A percentile compares a stretch with the other conserved stretches of the same genome.
phyloP scores from a whole-genome alignment of 2,797 vertebrate genomes.

The Megalops cyprinoides region DNA sequence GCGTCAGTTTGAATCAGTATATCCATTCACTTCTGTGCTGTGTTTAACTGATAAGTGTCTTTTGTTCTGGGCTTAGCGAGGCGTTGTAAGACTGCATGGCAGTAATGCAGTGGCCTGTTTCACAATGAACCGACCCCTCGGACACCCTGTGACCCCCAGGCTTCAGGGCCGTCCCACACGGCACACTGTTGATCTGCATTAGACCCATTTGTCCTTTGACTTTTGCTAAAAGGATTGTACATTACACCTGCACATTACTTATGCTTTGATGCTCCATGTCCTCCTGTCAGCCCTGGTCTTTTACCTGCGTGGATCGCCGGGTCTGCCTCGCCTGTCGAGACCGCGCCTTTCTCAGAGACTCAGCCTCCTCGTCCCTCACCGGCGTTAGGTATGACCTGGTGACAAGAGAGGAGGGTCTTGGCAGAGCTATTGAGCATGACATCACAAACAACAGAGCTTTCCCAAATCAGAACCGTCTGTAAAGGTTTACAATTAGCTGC shows the following conservation, averaged over 20 bases:
- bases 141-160: no score
- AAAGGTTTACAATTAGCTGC: not conserved
- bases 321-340: constrained; percentile 92
- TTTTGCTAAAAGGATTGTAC: not conserved
- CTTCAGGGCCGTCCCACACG: no score
- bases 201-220: not conserved
- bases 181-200: no score
- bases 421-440: not conserved
- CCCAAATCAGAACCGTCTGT: not conserved
- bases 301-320: constrained; percentile 90
- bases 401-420: not conserved
- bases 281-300: not conserved
- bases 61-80: not conserved
- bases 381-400: constrained; percentile 78
- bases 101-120: not conserved
- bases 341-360: constrained; percentile 89
- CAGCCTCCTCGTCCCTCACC: constrained; percentile 88
- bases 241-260: not conserved
- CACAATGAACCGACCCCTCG: not conserved
- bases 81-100: not conserved
- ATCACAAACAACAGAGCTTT: not conserved
- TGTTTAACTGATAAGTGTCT: not conserved
- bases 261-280: not conserved
- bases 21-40: not conserved
- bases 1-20: not conserved